A percentile compares a stretch with the other conserved stretches of the same genome.
phyloP scores from a whole-genome alignment of 2,888 invertebrate genomes.

The Eupithecia abbreviata region DNA sequence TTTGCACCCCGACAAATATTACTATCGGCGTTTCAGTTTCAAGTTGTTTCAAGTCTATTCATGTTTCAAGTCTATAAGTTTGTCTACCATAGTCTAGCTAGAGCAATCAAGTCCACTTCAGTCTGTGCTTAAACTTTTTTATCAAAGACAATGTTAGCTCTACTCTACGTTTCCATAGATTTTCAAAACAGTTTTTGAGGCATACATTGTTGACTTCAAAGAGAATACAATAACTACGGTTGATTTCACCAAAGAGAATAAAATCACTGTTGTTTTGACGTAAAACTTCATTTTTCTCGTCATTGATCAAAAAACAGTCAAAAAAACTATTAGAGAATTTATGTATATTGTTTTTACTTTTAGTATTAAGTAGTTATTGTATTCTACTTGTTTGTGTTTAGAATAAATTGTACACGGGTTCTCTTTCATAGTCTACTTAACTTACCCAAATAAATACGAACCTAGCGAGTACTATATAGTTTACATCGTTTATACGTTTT shows the following conservation, averaged over 20 bases:
- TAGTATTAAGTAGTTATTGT: too few relatives aligned
- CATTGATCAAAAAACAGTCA: neutral
- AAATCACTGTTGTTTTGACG: neutral
- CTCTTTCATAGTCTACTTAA: neutral
- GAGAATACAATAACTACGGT: neutral
- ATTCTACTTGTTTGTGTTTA: neutral
- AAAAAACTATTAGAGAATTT: neutral
- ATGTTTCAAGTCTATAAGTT: too few relatives aligned
- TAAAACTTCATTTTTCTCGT: neutral
- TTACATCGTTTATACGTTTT: neutral
- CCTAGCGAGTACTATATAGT: neutral
- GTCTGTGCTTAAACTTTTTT: neutral
- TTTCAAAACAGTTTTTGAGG: too few relatives aligned
- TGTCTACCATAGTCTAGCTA: too few relatives aligned
- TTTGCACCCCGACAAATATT: too few relatives aligned
- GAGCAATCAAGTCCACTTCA: too few relatives aligned
- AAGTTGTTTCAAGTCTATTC: too few relatives aligned
- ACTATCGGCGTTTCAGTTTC: too few relatives aligned
- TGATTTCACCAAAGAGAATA: too few relatives aligned
- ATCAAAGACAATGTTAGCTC: neutral
- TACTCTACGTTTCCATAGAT: neutral
- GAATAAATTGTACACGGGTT: neutral
- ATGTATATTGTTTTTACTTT: neutral
- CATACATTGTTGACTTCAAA: too few relatives aligned
- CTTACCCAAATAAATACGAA: neutral